These are phyloP conservation scores for Syngnathoides biaculeatus DNA, from an alignment of 2,113 vertebrate species.

Conservation along the genomic window DNA sequence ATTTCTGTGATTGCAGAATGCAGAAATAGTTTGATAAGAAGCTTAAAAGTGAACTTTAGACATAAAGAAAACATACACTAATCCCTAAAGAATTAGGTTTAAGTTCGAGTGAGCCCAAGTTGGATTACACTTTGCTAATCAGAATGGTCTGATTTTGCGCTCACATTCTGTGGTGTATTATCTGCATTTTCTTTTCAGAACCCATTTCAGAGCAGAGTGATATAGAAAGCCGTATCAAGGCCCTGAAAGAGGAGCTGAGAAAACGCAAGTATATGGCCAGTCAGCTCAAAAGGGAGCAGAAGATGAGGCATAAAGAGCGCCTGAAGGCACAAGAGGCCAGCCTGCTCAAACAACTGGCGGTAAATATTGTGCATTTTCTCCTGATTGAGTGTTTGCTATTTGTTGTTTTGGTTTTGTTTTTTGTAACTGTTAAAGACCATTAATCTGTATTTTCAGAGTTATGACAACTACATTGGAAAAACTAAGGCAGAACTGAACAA, in stretches of 20 bases:
- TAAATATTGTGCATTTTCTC: conserved; percentile 39
- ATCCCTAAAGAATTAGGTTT: conserved; percentile 40
- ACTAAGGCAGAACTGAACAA: conserved; percentile 88
- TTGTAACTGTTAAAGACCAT: background rate
- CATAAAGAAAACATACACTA: conserved; percentile 48
- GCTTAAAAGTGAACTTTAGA: conserved; percentile 16
- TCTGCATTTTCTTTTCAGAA: conserved; percentile 72
- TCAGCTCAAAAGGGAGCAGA: conserved; percentile 93
- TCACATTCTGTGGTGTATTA: conserved; percentile 45
- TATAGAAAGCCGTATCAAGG: conserved; percentile 88
- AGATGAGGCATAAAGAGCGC: conserved; percentile 88
- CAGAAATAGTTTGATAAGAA: background rate
- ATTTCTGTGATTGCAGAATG: background rate
- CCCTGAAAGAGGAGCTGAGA: conserved; percentile 86
- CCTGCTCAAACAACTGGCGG: conserved; percentile 90
- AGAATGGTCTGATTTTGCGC: conserved; percentile 32
- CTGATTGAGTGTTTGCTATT: background rate
- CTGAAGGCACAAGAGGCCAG: conserved; percentile 93
- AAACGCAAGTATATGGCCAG: conserved; percentile 88
- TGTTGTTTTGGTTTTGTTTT: background rate
- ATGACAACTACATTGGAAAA: conserved; percentile 93
- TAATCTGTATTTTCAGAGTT: conserved; percentile 71
- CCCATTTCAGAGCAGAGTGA: conserved; percentile 92
- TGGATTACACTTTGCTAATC: conserved; percentile 58
- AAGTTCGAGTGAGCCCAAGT: conserved; percentile 31